A percentile compares a stretch with the other conserved stretches of the same genome.
Conservation (phyloP, 2,888 invertebrate genomes). For the Slavum lentiscoides region DNA sequence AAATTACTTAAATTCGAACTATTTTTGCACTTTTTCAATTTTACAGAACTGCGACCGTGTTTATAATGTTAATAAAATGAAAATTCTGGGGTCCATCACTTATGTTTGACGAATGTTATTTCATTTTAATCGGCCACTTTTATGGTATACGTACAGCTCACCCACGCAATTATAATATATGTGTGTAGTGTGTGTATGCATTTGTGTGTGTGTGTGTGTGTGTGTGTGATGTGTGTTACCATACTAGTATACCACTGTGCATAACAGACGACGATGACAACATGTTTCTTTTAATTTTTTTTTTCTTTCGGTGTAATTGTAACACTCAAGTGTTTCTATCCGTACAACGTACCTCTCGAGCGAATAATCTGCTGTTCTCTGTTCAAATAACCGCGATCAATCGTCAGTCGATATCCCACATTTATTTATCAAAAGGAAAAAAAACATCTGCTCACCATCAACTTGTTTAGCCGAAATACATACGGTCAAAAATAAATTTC, state of each 20-base stretch:
- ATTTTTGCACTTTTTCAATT: too few relatives aligned
- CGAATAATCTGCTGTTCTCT: constrained; percentile 34
- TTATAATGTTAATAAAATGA: too few relatives aligned
- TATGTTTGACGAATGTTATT: too few relatives aligned
- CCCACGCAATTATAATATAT: neutral
- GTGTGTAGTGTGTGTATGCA: too few relatives aligned
- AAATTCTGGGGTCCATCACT: too few relatives aligned
- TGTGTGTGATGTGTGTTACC: too few relatives aligned
- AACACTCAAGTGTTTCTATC: constrained; percentile 39
- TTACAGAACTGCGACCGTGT: too few relatives aligned
- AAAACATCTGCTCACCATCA: constrained; percentile 44
- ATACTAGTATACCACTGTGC: neutral
- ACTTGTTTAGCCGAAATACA: constrained; percentile 23
- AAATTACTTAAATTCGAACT: too few relatives aligned
- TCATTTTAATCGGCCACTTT: too few relatives aligned
- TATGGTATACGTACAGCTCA: too few relatives aligned
- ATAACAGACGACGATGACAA: neutral
- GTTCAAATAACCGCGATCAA: constrained; percentile 36
- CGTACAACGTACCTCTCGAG: constrained; percentile 22
- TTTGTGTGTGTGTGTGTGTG: too few relatives aligned
- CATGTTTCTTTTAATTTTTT: constrained; percentile 1
- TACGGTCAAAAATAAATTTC: constrained; percentile 29
- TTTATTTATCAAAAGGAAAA: constrained; percentile 37
- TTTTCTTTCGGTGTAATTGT: constrained; percentile 7
- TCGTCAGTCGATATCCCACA: constrained; percentile 33